These are phyloP conservation scores for Pseudochaenichthys georgianus DNA, from an alignment of 2,797 vertebrate genomes.

Conservation along the genomic window DNA sequence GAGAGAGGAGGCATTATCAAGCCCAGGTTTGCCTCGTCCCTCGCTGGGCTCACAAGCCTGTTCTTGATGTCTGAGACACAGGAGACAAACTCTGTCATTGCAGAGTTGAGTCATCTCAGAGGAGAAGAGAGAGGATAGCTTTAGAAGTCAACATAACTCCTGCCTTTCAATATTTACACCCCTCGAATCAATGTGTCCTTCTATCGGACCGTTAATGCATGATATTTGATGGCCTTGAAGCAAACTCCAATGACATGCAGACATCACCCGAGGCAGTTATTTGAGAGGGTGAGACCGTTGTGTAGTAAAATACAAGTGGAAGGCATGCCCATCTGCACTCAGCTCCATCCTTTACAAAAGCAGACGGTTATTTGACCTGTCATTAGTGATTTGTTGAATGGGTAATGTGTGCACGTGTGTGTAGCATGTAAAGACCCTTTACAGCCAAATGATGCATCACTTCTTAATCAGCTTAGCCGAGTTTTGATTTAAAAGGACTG, in stretches of 20 bases:
- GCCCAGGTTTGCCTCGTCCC: slow-evolving; percentile 52
- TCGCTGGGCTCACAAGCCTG: slow-evolving; percentile 63
- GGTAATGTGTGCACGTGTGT: slow-evolving; percentile 9
- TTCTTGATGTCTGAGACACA: slow-evolving; percentile 64
- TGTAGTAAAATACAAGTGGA: slow-evolving; percentile 28
- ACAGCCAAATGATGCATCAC: slow-evolving; percentile 48
- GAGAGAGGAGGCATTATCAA: slow-evolving; percentile 32
- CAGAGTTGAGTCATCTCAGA: slow-evolving; percentile 17
- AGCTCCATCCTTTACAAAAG: slow-evolving; percentile 34
- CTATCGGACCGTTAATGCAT: slow-evolving; percentile 1
- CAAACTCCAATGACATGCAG: slow-evolving; percentile 12
- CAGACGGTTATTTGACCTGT: slow-evolving; percentile 51
- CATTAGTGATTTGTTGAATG: slow-evolving; percentile 55
- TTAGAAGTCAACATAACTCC: slow-evolving; percentile 13
- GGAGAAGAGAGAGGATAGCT: background rate
- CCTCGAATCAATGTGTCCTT: slow-evolving; percentile 5
- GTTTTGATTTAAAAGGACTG: slow-evolving; percentile 51
- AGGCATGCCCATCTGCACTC: slow-evolving; percentile 31
- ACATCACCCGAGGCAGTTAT: background rate
- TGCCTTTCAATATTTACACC: slow-evolving; percentile 28
- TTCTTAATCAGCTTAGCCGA: slow-evolving; percentile 57
- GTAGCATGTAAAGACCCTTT: slow-evolving; percentile 36
- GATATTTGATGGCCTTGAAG: slow-evolving; percentile 20
- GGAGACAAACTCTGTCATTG: slow-evolving; percentile 46
- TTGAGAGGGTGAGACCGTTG: slow-evolving; percentile 36